Base-by-base conservation (phyloP, 2,888 invertebrate genomes). In the Beris morrisii region DNA sequence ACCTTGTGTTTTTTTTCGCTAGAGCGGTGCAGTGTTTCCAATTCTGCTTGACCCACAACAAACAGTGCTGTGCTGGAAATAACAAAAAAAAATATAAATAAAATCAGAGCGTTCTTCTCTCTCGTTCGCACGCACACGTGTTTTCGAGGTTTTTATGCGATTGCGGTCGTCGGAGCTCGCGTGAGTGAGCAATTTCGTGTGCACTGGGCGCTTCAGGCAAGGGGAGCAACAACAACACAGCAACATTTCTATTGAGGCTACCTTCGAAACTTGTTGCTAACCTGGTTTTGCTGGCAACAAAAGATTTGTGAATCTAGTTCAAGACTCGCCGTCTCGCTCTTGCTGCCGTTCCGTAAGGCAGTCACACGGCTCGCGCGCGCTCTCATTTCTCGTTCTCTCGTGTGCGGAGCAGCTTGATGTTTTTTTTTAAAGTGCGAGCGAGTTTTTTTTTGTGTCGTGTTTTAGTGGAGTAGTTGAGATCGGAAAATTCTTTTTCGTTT, bases 41-140 rank as follows among this genome's bases (percentile, higher is more conserved):
- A 22, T 31, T 45, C 56, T 30, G 45, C 57, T 58, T 58, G 57
- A 58, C 57, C 46, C 30, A 58, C 57, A 58, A 56, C 57, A 46
- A 58, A 30, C 38, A 38, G 38, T 38, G 22, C 22, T 22, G 22
- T 3, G 22, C 22, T 22, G 22, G 2, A 22, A 22, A 22, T 22
- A 22, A 22, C 22, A 22, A 22, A 22, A 22, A 22, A 22, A 22
- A 22, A 22, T 22, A 22, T 22, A 22, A 2, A 22, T 22, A 22
- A 22, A 22, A 22, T 22, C 22, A 22, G 22, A 22, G 22, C 22
- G 22, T 22, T 22, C 48, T 15, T 15, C 50, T 50, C 50, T 15
- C 28, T 15, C 11, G 6, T 12, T 57, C 44, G n/a, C 2, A 11
- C 45, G 28, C n/a, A 46, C 45, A 32, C 28, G 15, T 28, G 53